Conservation (phyloP, 2,113 vertebrate species). For the Nyctereutes procyonoides region DNA sequence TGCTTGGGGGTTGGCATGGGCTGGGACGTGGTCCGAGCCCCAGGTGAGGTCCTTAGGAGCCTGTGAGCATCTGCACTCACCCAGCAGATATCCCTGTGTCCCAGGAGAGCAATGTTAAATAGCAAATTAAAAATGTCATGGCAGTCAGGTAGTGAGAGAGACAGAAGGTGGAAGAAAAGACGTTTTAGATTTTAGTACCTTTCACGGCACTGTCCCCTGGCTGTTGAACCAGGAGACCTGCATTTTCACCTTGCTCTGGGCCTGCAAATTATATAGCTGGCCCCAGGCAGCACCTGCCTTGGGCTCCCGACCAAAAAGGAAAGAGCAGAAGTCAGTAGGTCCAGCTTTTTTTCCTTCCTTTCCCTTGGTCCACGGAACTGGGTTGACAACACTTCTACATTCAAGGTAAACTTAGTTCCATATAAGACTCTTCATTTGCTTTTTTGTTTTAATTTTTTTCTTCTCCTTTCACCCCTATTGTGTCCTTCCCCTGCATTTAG, state of each 20-base stretch:
- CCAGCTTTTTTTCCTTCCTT: not conserved
- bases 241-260: fast-evolving
- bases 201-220: not conserved
- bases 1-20: not conserved
- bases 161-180: too few relatives aligned
- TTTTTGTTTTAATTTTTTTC: not conserved
- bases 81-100: too few relatives aligned
- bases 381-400: not conserved
- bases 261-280: too few relatives aligned
- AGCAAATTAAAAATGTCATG: not conserved
- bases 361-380: not conserved
- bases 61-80: not conserved
- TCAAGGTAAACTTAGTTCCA: not conserved
- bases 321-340: not conserved
- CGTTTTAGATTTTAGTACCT: not conserved
- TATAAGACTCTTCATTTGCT: not conserved
- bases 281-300: fast-evolving
- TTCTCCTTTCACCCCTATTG: not conserved
- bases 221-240: not conserved
- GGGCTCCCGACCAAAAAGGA: not conserved
- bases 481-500: not conserved
- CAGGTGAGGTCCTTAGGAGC: not conserved
- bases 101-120: not conserved
- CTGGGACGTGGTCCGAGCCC: not conserved
- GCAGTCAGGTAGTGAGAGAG: not conserved